A percentile compares a stretch with the other conserved stretches of the same genome.
Evolutionary conservation across 2,797 vertebrate genomes (phyloP).

Genomic region (Smutsia temminckii): DNA sequence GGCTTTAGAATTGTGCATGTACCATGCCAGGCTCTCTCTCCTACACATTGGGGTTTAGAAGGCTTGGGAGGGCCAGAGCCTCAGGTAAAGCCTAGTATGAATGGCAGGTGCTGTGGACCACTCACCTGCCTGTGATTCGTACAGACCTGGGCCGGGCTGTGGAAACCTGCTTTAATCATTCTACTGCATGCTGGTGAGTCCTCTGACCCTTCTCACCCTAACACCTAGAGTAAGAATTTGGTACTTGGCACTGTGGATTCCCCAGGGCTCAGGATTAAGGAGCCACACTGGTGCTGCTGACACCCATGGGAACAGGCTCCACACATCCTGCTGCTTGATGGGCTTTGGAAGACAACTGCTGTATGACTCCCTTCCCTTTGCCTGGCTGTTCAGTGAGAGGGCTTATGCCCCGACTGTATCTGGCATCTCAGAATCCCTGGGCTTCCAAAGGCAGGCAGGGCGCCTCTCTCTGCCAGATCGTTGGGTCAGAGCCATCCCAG

Average conservation of each 20-base stretch:
- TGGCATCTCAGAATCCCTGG: background rate
- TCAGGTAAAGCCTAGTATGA: background rate
- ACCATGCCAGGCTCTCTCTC: background rate
- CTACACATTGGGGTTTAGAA: accelerated
- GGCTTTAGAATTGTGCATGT: accelerated
- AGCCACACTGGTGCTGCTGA: background rate
- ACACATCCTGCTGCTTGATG: background rate
- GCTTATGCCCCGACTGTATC: background rate
- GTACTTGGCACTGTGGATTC: background rate
- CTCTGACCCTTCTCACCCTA: too few relatives aligned
- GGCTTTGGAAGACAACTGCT: background rate
- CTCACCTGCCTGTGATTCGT: too few relatives aligned
- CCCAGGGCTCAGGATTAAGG: background rate
- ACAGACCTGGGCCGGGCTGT: background rate
- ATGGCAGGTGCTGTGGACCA: background rate
- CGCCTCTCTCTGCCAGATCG: too few relatives aligned
- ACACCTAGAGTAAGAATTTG: background rate
- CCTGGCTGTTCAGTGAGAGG: background rate
- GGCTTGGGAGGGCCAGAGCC: background rate
- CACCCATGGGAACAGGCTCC: accelerated
- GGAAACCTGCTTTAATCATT: background rate
- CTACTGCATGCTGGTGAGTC: accelerated
- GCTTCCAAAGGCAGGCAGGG: background rate
- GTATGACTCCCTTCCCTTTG: background rate
- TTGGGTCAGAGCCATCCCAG: background rate